Conservation (phyloP, 2,888 invertebrate genomes). For the Pterostichus madidus region DNA sequence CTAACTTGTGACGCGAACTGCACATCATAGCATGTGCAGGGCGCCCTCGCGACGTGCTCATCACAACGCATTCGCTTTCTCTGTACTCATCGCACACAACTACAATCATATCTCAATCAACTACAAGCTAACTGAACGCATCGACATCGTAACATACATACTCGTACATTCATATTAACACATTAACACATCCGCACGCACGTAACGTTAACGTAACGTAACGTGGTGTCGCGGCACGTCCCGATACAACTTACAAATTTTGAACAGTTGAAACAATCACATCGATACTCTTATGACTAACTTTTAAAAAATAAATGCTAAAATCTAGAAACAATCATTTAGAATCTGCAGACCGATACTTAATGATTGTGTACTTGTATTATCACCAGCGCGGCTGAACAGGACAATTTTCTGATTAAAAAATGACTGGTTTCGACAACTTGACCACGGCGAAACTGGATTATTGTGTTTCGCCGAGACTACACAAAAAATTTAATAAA, state of each 20-base stretch:
- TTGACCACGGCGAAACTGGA: slow-evolving; percentile 62
- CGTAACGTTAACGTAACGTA: slow-evolving; percentile 24
- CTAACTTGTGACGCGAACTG: slow-evolving; percentile 63
- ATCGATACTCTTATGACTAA: slow-evolving; percentile 68
- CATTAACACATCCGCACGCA: slow-evolving; percentile 33
- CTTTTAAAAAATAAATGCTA: slow-evolving; percentile 67
- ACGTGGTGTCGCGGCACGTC: slow-evolving; percentile 54
- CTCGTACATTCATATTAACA: slow-evolving; percentile 40
- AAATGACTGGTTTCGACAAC: slow-evolving; percentile 48
- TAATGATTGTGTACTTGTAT: slow-evolving; percentile 56
- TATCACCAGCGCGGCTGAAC: slow-evolving; percentile 78
- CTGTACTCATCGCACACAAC: slow-evolving; percentile 29
- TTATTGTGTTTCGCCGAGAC: slow-evolving; percentile 52
- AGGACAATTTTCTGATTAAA: slow-evolving; percentile 73
- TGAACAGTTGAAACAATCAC: slow-evolving; percentile 68
- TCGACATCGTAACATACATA: slow-evolving; percentile 9
- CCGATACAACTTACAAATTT: slow-evolving; percentile 64
- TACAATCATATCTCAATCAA: slow-evolving; percentile 41
- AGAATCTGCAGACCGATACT: slow-evolving; percentile 61
- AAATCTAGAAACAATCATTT: slow-evolving; percentile 67
- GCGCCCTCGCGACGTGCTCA: slow-evolving; percentile 58
- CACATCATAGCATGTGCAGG: slow-evolving; percentile 23
- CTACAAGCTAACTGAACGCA: slow-evolving; percentile 45
- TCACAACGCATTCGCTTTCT: slow-evolving; percentile 50
- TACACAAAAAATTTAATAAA: slow-evolving; percentile 64